phyloP scores from a whole-genome alignment of 2,888 invertebrate genomes.

The Ecliptopera silaceata region DNA sequence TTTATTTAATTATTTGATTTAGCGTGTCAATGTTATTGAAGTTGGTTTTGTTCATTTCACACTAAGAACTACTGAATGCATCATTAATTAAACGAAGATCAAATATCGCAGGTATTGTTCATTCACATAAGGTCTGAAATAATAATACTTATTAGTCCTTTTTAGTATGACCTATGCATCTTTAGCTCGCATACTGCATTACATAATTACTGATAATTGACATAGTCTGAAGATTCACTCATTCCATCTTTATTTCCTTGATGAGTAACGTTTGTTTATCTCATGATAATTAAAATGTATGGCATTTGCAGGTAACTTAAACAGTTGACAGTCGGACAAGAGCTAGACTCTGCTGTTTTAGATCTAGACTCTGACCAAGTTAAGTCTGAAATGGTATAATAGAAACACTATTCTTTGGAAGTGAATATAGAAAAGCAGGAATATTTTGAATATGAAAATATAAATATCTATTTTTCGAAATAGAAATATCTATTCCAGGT shows the following conservation, averaged over 20 bases:
- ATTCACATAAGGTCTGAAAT: background rate
- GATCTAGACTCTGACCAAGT: too few species aligned
- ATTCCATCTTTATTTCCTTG: conserved; percentile 22
- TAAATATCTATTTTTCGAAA: too few species aligned
- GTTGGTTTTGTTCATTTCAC: too few species aligned
- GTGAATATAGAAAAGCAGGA: too few species aligned
- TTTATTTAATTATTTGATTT: too few species aligned
- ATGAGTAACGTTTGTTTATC: conserved; percentile 25
- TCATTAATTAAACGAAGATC: background rate
- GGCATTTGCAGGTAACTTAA: background rate
- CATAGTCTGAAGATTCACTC: conserved; percentile 23
- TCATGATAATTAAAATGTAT: conserved; percentile 18
- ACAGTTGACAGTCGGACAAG: background rate
- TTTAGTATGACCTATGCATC: conserved; percentile 7
- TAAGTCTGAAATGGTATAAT: too few species aligned
- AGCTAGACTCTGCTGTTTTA: too few species aligned
- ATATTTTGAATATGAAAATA: too few species aligned
- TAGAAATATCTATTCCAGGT: too few species aligned
- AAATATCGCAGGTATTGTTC: background rate
- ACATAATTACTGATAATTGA: conserved; percentile 19
- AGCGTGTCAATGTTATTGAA: too few species aligned
- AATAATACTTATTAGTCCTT: background rate
- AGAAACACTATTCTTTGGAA: too few species aligned
- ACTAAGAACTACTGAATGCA: background rate
- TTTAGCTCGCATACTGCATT: conserved; percentile 8